Evolutionary conservation across 2,113 vertebrate species (phyloP).

Genomic region (Upupa epops): DNA sequence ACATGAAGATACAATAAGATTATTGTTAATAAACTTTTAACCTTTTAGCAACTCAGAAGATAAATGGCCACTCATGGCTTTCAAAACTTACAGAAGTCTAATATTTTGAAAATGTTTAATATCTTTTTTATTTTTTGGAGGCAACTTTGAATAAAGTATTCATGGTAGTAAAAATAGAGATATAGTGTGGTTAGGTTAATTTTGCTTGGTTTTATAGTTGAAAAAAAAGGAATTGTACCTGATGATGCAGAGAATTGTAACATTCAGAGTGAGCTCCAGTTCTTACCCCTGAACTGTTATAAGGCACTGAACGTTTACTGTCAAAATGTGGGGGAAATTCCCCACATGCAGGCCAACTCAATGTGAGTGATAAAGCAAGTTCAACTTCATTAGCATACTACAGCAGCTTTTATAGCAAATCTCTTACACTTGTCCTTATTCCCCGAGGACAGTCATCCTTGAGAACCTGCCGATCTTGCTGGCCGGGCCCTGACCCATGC

Average conservation of each 20-base stretch:
- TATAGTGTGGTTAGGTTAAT: accelerated
- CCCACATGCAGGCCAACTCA: too few species aligned
- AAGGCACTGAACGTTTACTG: background rate
- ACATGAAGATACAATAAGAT: conserved; percentile 45
- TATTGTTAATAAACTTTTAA: conserved; percentile 52
- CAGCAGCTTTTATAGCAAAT: too few species aligned
- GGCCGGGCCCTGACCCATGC: too few species aligned
- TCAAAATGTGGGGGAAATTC: background rate
- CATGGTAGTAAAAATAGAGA: background rate
- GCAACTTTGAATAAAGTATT: background rate
- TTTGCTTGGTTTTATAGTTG: background rate
- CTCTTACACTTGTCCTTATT: too few species aligned
- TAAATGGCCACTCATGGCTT: background rate
- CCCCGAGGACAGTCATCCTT: too few species aligned
- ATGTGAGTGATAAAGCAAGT: too few species aligned
- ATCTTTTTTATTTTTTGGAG: background rate
- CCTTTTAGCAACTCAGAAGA: conserved; percentile 16
- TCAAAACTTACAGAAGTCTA: background rate
- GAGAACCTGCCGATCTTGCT: too few species aligned
- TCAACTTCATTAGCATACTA: too few species aligned
- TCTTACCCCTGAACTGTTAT: background rate
- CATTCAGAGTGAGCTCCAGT: background rate
- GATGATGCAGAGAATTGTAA: background rate
- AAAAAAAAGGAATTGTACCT: background rate
- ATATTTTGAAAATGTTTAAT: background rate